These are phyloP conservation scores for Amyelois transitella DNA, from an alignment of 1,140 invertebrate genomes.

Conservation along the genomic window DNA sequence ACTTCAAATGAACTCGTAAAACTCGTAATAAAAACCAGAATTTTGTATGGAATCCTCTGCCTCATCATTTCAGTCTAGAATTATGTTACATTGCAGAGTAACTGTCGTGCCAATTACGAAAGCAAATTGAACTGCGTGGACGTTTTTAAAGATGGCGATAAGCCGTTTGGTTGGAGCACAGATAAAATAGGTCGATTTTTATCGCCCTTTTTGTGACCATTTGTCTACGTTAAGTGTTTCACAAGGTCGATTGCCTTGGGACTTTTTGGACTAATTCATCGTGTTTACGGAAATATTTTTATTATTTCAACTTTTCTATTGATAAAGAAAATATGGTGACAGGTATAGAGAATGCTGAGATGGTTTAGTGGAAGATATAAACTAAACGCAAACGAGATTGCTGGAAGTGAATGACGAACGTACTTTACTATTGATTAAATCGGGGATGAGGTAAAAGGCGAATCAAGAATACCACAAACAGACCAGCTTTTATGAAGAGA, in stretches of 20 bases:
- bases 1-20: conserved; percentile 33
- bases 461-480: too few relatives aligned
- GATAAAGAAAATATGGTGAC: too few relatives aligned
- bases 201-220: not conserved
- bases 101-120: not conserved
- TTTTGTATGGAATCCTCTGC: conserved; percentile 2
- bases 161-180: not conserved
- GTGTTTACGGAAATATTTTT: not conserved
- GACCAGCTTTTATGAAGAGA: too few relatives aligned
- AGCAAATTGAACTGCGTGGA: not conserved
- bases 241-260: not conserved
- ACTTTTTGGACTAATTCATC: not conserved
- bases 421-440: too few relatives aligned
- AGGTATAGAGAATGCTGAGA: too few relatives aligned
- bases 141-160: not conserved
- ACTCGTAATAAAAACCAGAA: conserved; percentile 27
- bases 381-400: too few relatives aligned
- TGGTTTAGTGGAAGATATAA: too few relatives aligned
- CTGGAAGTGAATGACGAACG: too few relatives aligned
- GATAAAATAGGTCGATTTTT: not conserved
- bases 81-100: not conserved
- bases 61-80: not conserved
- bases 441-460: too few relatives aligned
- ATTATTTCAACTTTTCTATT: too few relatives aligned
- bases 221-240: not conserved